Percentiles rank a stretch among this genome's conserved stretches.
These are phyloP conservation scores for Thumatha senex DNA, from an alignment of 2,888 invertebrate genomes.

Conservation along the genomic window DNA sequence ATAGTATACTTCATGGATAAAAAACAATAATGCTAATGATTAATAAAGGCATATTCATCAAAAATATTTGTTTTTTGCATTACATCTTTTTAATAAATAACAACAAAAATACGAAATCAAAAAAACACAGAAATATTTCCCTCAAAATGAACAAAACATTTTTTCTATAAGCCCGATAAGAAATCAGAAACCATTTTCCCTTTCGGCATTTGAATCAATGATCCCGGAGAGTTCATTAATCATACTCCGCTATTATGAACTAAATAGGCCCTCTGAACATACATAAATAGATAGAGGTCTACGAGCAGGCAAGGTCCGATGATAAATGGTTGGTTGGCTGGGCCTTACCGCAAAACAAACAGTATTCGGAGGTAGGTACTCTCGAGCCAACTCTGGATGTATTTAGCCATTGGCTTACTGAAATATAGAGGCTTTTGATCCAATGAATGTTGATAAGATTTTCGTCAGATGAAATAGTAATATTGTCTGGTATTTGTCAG, in stretches of 20 bases:
- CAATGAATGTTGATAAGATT: conserved; percentile 3
- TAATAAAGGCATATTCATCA: too few relatives aligned
- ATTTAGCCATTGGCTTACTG: conserved; percentile 1
- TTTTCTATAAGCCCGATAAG: conserved; percentile 24
- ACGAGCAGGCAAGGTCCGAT: conserved; percentile 18
- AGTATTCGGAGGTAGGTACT: background rate
- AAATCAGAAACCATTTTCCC: conserved; percentile 27
- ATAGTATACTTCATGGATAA: too few relatives aligned
- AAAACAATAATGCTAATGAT: too few relatives aligned
- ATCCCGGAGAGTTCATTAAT: conserved; percentile 30
- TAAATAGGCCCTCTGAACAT: conserved; percentile 25
- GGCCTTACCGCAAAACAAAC: conserved; percentile 17
- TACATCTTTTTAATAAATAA: background rate
- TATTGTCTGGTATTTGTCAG: background rate
- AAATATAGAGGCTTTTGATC: background rate
- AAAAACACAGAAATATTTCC: conserved; percentile 4
- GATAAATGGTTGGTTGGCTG: conserved; percentile 21
- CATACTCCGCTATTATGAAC: conserved; percentile 22
- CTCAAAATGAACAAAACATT: conserved; percentile 19
- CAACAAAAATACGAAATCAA: conserved; percentile 8
- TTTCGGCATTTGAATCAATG: conserved; percentile 26
- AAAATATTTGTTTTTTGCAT: too few relatives aligned
- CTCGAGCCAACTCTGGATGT: background rate
- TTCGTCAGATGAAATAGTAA: background rate
- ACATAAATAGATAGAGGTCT: conserved; percentile 26